phyloP scores from a whole-genome alignment of 2,797 vertebrate genomes.

The Cryptoblepharus egeriae region DNA sequence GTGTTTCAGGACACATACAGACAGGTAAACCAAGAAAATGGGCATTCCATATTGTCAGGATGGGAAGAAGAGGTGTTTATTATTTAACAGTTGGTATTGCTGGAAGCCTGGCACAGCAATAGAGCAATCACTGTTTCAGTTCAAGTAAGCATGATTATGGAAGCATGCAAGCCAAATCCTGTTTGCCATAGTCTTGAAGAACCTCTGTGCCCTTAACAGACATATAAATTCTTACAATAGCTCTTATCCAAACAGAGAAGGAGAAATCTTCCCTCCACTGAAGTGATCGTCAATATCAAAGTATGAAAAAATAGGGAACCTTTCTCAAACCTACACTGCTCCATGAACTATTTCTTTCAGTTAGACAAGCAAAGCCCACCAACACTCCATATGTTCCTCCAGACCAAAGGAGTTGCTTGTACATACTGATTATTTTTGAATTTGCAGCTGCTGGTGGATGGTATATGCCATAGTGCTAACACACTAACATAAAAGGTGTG shows the following conservation, averaged over 20 bases:
- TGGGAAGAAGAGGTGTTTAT: constrained; percentile 74
- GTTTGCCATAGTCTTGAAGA: constrained; percentile 77
- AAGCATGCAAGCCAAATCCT: constrained; percentile 77
- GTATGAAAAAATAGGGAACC: neutral
- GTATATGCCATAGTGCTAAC: constrained; percentile 37
- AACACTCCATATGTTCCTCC: neutral
- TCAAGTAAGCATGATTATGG: constrained; percentile 78
- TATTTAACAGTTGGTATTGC: constrained; percentile 87
- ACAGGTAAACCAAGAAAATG: constrained; percentile 76
- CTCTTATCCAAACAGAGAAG: constrained; percentile 58
- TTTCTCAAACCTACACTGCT: neutral
- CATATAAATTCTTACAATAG: constrained; percentile 71
- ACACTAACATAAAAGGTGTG: constrained; percentile 52
- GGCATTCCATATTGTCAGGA: constrained; percentile 63
- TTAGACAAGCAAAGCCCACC: neutral
- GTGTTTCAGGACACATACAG: constrained; percentile 58
- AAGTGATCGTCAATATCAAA: neutral
- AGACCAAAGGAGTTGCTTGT: neutral
- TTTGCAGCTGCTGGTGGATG: neutral
- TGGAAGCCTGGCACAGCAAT: constrained; percentile 82
- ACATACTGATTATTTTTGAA: neutral
- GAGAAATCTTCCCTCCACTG: neutral
- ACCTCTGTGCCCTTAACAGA: constrained; percentile 73
- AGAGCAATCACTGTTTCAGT: constrained; percentile 81
- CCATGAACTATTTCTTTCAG: neutral